phyloP scores from a whole-genome alignment of 2,888 invertebrate genomes.

The Xestobium rufovillosum region DNA sequence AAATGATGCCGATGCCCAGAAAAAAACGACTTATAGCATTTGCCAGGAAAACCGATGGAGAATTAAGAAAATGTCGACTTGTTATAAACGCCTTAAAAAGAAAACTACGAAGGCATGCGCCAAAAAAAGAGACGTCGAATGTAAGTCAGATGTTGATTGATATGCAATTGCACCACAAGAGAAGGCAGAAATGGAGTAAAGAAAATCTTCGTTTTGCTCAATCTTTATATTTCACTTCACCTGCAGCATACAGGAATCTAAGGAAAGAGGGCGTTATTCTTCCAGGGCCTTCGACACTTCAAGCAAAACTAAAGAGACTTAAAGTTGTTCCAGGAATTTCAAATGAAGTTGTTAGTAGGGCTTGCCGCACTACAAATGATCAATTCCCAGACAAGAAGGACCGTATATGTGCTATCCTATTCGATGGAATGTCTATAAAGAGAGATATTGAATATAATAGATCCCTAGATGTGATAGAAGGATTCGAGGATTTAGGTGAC shows the following conservation, averaged over 20 bases:
- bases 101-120: too few species aligned
- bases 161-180: too few species aligned
- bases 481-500: slow-evolving; percentile 1
- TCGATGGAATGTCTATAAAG: background rate
- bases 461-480: background rate
- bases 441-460: background rate
- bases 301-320: background rate
- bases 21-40: too few species aligned
- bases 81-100: too few species aligned
- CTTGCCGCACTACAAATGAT: background rate
- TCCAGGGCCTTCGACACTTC: background rate
- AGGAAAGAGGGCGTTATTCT: background rate
- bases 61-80: too few species aligned
- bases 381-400: background rate
- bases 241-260: background rate
- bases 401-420: background rate
- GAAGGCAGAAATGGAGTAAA: background rate
- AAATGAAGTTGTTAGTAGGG: background rate
- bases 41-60: too few species aligned
- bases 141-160: too few species aligned
- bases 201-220: background rate
- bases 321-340: background rate
- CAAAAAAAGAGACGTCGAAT: too few species aligned
- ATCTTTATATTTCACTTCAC: background rate
- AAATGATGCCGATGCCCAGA: too few species aligned